Base-by-base conservation (phyloP, 2,797 vertebrate species). In the Echeneis naucrates region DNA sequence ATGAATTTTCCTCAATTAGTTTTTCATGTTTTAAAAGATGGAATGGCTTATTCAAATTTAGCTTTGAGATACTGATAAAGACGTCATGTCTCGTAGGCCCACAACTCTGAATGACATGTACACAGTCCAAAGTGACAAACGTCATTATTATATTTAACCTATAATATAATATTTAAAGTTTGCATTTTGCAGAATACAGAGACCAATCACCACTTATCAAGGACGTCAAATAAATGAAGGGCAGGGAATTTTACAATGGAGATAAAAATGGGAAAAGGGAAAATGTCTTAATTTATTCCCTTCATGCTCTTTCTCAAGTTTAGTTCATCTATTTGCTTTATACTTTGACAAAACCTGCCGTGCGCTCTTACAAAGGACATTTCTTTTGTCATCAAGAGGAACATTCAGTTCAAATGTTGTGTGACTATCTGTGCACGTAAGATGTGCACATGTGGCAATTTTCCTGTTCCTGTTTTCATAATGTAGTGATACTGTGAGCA, bases 381-480 rank as follows among this genome's bases (percentile, higher is more conserved):
- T 5, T 14, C 3, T n/a, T 40, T 32, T 26, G 44, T n/a, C 44
- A 47, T 62, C 5, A 1, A 3, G 1, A 55, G n/a, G 13, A 44
- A 61, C 8, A 26, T 44, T 17, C 13, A 4, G 5, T 23, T 35
- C 7, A 58, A 60, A 14, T 60, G 13, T 3, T 38, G 16, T 26
- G 4, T 32, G 12, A 19, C 40, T 45, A 16, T 71, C 24, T 38
- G 0, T 40, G 17, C 26, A 57, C 57, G 72, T 45, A 40, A 51
- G 38, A 52, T 9, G 1, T n/a, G 63, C 38, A 66, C 68, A 79
- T 79, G 66, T 69, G 72, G 53, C 47, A 68, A 64, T 75, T 68
- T 75, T 38, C 53, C 54, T 54, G 40, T 54, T 67, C 62, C 75
- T 5, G 13, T 75, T 78, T 72, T 68, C 62, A 64, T 75, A 78